Conservation (phyloP, 2,888 invertebrate species). For the Drosophila ezoana region DNA sequence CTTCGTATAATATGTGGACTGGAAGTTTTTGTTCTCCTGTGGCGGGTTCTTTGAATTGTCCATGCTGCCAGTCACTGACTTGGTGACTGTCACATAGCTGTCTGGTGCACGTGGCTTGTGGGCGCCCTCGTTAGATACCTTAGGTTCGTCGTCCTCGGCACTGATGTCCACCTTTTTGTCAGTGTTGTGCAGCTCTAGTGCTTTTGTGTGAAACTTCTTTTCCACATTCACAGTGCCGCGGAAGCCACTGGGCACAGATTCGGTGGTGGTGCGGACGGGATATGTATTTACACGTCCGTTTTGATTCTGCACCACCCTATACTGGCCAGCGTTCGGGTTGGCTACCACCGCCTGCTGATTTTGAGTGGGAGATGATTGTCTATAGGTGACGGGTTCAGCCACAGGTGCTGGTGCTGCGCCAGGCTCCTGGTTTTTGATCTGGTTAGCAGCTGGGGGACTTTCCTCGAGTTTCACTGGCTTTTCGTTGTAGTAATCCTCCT, state of each 20-base stretch:
- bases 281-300: slow-evolving; percentile 81
- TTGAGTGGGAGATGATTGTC: slow-evolving; percentile 81
- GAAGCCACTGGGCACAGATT: slow-evolving; percentile 84
- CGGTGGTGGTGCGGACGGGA: slow-evolving; percentile 77
- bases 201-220: slow-evolving; percentile 84
- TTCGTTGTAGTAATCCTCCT: slow-evolving; percentile 87
- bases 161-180: slow-evolving; percentile 75
- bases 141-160: slow-evolving; percentile 64
- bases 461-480: slow-evolving; percentile 80
- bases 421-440: slow-evolving; percentile 38
- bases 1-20: slow-evolving; percentile 93
- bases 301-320: slow-evolving; percentile 83
- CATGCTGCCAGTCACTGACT: slow-evolving; percentile 91
- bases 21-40: slow-evolving; percentile 89
- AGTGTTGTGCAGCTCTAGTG: slow-evolving; percentile 74
- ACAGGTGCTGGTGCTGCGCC: slow-evolving; percentile 18
- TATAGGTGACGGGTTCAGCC: slow-evolving; percentile 60
- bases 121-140: slow-evolving; percentile 22
- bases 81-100: slow-evolving; percentile 91
- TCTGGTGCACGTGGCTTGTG: slow-evolving; percentile 85
- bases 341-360: slow-evolving; percentile 79
- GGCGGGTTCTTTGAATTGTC: slow-evolving; percentile 87
- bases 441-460: slow-evolving; percentile 28
- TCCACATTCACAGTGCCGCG: slow-evolving; percentile 84
- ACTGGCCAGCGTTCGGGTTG: slow-evolving; percentile 34